Conservation (phyloP, 1,140 invertebrate genomes). For the Achatina immaculata region DNA sequence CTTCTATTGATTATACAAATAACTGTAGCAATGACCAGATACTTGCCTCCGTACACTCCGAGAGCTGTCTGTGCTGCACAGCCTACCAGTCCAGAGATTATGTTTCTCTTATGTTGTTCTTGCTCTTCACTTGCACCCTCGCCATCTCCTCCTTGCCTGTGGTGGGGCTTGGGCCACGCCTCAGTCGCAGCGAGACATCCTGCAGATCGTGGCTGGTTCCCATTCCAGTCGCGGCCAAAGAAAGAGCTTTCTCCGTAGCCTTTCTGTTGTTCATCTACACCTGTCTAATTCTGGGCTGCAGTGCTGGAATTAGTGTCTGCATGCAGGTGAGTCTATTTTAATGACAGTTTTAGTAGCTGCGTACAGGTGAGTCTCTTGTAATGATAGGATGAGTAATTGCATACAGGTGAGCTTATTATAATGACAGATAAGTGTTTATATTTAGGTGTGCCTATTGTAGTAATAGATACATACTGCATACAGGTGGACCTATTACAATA, state of each 20-base stretch:
- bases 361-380: too few species aligned
- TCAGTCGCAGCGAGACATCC: slow-evolving; percentile 37
- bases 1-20: too few species aligned
- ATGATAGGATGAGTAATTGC: too few species aligned
- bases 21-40: too few species aligned
- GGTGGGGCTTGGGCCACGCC: slow-evolving; percentile 52
- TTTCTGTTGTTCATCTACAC: slow-evolving; percentile 46
- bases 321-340: slow-evolving; percentile 28
- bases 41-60: too few species aligned
- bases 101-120: slow-evolving; percentile 39
- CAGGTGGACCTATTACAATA: too few species aligned
- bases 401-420: too few species aligned
- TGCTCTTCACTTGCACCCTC: slow-evolving; percentile 47
- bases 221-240: slow-evolving; percentile 31
- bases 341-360: too few species aligned
- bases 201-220: slow-evolving; percentile 54
- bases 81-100: slow-evolving; percentile 22
- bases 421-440: too few species aligned
- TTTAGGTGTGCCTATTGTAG: too few species aligned
- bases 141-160: slow-evolving; percentile 52
- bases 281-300: slow-evolving; percentile 16
- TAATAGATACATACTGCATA: too few species aligned
- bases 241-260: slow-evolving; percentile 48
- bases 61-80: neutral
- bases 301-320: slow-evolving; percentile 17